Base-by-base conservation (phyloP, 2,888 invertebrate species). In the Tricholauxania praeusta region DNA sequence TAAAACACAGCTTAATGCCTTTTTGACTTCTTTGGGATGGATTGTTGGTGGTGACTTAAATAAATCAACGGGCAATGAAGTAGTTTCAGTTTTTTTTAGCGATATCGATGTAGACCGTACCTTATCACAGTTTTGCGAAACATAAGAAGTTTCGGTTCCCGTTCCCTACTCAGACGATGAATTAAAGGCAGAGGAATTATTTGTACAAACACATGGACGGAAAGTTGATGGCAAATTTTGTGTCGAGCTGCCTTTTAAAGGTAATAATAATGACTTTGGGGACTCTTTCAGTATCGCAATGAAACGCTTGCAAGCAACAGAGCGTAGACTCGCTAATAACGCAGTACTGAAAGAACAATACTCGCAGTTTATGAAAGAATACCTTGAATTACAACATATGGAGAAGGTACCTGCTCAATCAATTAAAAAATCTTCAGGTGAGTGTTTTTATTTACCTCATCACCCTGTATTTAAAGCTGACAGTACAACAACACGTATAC, bases 381-480 rank as follows among this genome's bases (percentile, higher is more conserved):
- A 72, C 32, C 10, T 70, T 4, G 14, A 19, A 22, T 17, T 74
- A 28, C 52, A 62, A 4, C 72, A 75, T n/a, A 75, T 77, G 66
- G 63, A 75, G 49, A 62, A 71, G 57, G 66, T 75, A 12, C 51
- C 59, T 6, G 12, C 51, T 8, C 22, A 47, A 17, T 62, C 72
- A 66, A 39, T 76, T n/a, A 17, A 28, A 15, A 51, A 66, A 22
- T 19, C 55, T n/a, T 17, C 71, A 19, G 22, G 17, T 22, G 19
- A 71, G 5, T 63, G 32, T 32, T 72, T 64, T 17, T 75, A 73
- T 59, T 63, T 74, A 39, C 73, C 74, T 12, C 72, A 75, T 51
- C 74, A 77, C n/a, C 71, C 75, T 1, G 67, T 76, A n/a, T 64
- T 73, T 22, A 76, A 76, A 55, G 39, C 22, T 7, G 69, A 75